phyloP scores from a whole-genome alignment of 1,140 invertebrate genomes.

The Scylla paramamosain region DNA sequence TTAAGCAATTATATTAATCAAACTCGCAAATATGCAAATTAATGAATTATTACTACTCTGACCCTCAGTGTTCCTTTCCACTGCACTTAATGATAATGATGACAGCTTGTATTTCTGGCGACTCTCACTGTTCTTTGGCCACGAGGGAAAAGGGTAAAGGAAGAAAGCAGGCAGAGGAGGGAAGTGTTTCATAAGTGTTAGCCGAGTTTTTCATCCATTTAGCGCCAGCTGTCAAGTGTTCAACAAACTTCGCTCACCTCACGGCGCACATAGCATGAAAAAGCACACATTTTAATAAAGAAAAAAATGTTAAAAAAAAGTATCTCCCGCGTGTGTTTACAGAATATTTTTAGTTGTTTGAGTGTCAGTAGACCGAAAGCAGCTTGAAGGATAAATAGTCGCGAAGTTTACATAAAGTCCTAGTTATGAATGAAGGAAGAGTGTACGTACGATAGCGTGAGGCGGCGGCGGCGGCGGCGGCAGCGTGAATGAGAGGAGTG shows the following conservation, averaged over 20 bases:
- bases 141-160: background rate
- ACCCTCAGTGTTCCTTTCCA: background rate
- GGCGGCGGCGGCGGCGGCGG: background rate
- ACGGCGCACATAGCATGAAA: too few relatives aligned
- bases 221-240: constrained; percentile 11
- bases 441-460: background rate
- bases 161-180: background rate
- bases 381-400: background rate
- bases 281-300: background rate
- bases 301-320: background rate
- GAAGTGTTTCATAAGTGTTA: background rate
- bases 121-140: background rate
- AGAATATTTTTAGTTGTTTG: background rate
- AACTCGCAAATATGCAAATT: too few relatives aligned
- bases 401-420: background rate
- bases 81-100: background rate
- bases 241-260: background rate
- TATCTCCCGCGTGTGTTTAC: background rate
- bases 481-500: background rate
- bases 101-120: background rate
- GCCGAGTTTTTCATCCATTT: background rate
- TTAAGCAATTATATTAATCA: too few relatives aligned
- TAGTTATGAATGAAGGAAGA: constrained; percentile 23
- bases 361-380: background rate
- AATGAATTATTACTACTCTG: background rate